Conservation (phyloP, 2,888 invertebrate genomes). For the Drosophila pseudotalamancana region DNA sequence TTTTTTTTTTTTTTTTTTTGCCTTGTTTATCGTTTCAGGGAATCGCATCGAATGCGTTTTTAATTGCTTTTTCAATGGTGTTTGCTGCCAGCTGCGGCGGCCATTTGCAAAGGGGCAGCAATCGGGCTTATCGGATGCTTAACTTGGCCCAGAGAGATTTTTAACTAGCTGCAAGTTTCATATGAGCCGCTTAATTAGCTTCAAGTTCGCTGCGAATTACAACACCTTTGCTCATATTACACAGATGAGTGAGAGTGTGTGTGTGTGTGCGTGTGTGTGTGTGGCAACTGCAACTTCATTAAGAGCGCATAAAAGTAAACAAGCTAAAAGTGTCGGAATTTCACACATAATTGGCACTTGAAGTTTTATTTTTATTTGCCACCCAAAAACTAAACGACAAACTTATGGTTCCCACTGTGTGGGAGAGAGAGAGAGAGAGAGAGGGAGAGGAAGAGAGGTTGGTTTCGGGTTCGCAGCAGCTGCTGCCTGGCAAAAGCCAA, state of each 20-base stretch:
- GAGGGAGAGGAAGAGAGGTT: background rate
- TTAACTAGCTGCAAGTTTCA: constrained; percentile 13
- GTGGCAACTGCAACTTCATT: constrained; percentile 66
- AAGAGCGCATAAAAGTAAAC: constrained; percentile 76
- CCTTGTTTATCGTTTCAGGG: constrained; percentile 37
- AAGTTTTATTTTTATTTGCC: constrained; percentile 74
- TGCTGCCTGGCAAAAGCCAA: constrained; percentile 58
- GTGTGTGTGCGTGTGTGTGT: constrained; percentile 11
- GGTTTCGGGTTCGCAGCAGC: constrained; percentile 48
- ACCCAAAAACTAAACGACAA: constrained; percentile 68
- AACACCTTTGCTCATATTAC: constrained; percentile 31
- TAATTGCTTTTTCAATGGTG: constrained; percentile 64
- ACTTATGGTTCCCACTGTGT: constrained; percentile 65
- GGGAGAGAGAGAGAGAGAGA: constrained; percentile 16
- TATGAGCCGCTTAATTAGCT: constrained; percentile 34
- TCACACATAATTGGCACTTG: constrained; percentile 79
- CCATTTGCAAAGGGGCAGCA: constrained; percentile 30
- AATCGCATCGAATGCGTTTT: constrained; percentile 71
- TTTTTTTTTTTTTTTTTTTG: constrained; percentile 6
- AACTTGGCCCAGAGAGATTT: constrained; percentile 5
- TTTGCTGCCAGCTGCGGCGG: constrained; percentile 34
- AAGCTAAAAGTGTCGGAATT: constrained; percentile 78
- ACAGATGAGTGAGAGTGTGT: background rate
- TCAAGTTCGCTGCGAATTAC: constrained; percentile 3
- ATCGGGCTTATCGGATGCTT: constrained; percentile 16